Conservation (phyloP, 2,888 invertebrate genomes). For the Lordiphosa fenestrarum region DNA sequence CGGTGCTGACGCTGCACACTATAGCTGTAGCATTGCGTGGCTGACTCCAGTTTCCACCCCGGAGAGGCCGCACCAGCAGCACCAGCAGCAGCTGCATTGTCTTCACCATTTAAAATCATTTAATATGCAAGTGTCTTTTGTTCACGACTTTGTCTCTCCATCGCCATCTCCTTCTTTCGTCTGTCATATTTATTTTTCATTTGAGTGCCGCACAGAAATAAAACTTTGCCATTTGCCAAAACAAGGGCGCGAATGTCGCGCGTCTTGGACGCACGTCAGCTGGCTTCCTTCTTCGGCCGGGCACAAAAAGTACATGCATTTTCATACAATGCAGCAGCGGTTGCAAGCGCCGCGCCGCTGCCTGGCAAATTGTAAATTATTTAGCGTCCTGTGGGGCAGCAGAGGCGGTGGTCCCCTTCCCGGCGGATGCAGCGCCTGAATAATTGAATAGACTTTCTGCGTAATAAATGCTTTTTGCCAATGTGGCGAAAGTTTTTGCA, state of each 20-base stretch:
- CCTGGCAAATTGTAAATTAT: slow-evolving; percentile 65
- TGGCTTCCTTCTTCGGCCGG: slow-evolving; percentile 37
- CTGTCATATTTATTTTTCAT: slow-evolving; percentile 74
- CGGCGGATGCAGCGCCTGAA: slow-evolving; percentile 58
- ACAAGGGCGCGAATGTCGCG: slow-evolving; percentile 60
- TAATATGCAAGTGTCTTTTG: slow-evolving; percentile 72
- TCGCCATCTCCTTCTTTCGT: slow-evolving; percentile 33
- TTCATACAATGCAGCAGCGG: slow-evolving; percentile 56
- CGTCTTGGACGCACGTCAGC: slow-evolving; percentile 61
- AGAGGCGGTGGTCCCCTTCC: slow-evolving; percentile 8
- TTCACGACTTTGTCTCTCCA: slow-evolving; percentile 32
- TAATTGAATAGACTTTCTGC: slow-evolving; percentile 76
- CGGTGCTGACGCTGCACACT: slow-evolving; percentile 52
- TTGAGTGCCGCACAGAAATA: slow-evolving; percentile 67
- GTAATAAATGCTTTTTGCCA: slow-evolving; percentile 72
- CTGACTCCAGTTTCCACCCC: slow-evolving; percentile 16
- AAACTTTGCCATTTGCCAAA: slow-evolving; percentile 72
- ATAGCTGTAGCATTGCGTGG: slow-evolving; percentile 13
- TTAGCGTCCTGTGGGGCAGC: slow-evolving; percentile 52
- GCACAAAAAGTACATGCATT: slow-evolving; percentile 60
- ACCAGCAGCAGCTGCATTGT: slow-evolving; percentile 48
- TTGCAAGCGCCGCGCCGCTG: slow-evolving; percentile 6
- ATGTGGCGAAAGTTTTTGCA: slow-evolving; percentile 59
- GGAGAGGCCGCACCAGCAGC: slow-evolving; percentile 7
- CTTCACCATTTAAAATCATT: slow-evolving; percentile 73